Base-by-base conservation (phyloP, 1,140 invertebrate genomes). In the Euglossa dilemma region DNA sequence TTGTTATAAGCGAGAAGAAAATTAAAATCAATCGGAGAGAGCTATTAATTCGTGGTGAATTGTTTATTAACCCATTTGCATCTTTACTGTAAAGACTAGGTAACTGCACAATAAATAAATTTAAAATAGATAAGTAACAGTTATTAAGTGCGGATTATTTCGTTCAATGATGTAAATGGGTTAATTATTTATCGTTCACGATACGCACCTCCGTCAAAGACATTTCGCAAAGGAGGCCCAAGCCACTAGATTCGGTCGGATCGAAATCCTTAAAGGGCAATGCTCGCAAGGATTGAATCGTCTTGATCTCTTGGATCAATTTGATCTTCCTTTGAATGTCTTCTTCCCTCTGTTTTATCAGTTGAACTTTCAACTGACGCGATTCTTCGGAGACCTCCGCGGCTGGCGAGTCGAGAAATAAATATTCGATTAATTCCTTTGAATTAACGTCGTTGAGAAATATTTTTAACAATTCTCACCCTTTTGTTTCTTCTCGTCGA, bases 161-260 rank as follows among this genome's bases (percentile, higher is more conserved):
- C 4, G 14, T 16, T 52, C 16, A 12, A 52, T 50, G 14, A 50
- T 50, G 7, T 50, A 50, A 50, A 50, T 28, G 2, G 28, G 14
- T 50, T 43, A 16, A n/a, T 16, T 45, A 23, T 52, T 20, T 20
- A n/a, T 28, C n/a, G 47, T 43, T 56, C 50, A 71, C 5, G 2
- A 8, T 16, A 16, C 6, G 14, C 11, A 86, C 76, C 72, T 86
- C 72, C 14, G 20, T 43, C 16, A 85, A 67, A 0, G 77, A 85
- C 76, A 86, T 86, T 76, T 86, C 84, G 1, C 76, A 80, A 18
- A 86, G 56, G 23, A 86, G 56, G 64, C 82, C 85, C 23, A 84
- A 11, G n/a, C 74, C 85, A 7, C 66, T 84, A 6, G 82, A 64
- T 54, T 86, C 71, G 0, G 76, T 75, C 0, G 85, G 82, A 66